Evolutionary conservation across 1,140 invertebrate species (phyloP).

Genomic region (Magallana angulata): DNA sequence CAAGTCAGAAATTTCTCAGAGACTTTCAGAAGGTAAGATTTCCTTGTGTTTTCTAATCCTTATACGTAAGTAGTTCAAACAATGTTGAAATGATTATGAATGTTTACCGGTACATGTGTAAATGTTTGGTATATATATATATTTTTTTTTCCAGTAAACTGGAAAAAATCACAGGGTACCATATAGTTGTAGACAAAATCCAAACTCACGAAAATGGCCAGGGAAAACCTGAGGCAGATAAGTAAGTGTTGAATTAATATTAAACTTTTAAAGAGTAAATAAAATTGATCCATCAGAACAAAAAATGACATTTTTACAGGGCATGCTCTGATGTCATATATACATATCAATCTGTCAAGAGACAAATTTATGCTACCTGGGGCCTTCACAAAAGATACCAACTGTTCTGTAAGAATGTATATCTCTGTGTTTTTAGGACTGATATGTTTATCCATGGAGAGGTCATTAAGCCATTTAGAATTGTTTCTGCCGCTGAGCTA

Average conservation of each 20-base stretch:
- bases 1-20: constrained; percentile 90
- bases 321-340: no score
- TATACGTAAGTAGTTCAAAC: not conserved
- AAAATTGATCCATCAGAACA: no score
- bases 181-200: constrained; percentile 96
- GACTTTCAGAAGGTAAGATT: constrained; percentile 87
- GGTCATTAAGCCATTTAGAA: constrained; percentile 92
- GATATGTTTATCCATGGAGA: constrained; percentile 96
- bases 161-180: constrained; percentile 91
- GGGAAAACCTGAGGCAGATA: constrained; percentile 94
- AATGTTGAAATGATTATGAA: not conserved
- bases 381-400: no score
- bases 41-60: not conserved
- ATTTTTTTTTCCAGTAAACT: constrained; percentile 83
- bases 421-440: constrained; percentile 81
- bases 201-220: constrained; percentile 94
- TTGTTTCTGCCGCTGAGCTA: constrained; percentile 84
- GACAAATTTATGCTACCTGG: no score
- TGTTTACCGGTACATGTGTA: no score
- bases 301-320: no score
- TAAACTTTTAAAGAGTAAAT: no score
- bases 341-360: no score
- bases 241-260: constrained; percentile 77
- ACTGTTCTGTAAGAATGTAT: not conserved
- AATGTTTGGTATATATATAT: not conserved